phyloP scores from a whole-genome alignment of 2,113 vertebrate species.

The Romanogobio albipinnatus region DNA sequence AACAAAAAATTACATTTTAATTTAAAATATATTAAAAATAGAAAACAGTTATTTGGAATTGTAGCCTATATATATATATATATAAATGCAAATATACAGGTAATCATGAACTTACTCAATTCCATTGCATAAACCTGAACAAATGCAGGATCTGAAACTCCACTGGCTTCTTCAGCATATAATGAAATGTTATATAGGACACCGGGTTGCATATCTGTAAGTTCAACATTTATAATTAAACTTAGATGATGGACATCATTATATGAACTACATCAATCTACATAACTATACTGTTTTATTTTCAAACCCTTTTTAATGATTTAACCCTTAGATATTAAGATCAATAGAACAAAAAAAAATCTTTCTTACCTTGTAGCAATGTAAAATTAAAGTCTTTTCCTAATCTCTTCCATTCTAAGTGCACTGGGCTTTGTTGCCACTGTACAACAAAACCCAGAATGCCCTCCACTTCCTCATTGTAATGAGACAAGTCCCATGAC shows the following conservation, averaged over 20 bases:
- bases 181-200: constrained; percentile 72
- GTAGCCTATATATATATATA: no score
- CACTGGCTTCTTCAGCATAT: constrained; percentile 68
- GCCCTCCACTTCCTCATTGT: background rate
- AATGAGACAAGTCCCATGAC: constrained; percentile 61
- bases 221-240: constrained; percentile 1
- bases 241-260: background rate
- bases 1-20: background rate
- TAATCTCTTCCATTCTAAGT: constrained; percentile 67
- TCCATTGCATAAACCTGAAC: constrained; percentile 67
- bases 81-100: background rate
- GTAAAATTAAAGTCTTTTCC: constrained; percentile 49
- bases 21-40: background rate
- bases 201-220: constrained; percentile 67
- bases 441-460: constrained; percentile 66
- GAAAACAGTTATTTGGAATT: background rate
- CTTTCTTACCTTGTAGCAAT: constrained; percentile 66
- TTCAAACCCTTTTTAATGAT: background rate
- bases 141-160: constrained; percentile 68
- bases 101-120: constrained; percentile 61
- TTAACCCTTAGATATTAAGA: background rate
- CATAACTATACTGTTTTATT: background rate
- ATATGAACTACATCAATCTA: background rate
- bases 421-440: constrained; percentile 58
- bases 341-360: background rate